Evolutionary conservation across 2,888 invertebrate genomes (phyloP).

Genomic region (Acrobasis consociella): DNA sequence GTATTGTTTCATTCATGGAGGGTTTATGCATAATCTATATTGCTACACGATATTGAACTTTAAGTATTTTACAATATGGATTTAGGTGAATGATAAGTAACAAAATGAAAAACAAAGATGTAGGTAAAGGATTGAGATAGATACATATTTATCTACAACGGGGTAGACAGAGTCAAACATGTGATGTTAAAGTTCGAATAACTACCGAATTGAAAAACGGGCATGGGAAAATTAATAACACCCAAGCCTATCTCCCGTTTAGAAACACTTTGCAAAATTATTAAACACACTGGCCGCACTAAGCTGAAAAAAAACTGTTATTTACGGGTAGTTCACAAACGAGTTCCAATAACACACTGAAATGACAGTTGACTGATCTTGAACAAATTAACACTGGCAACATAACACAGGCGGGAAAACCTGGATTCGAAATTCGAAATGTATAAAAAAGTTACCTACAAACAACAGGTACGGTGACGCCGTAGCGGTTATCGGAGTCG

Average conservation of each 20-base stretch:
- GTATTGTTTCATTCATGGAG: background rate
- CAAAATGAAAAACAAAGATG: background rate
- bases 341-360: background rate
- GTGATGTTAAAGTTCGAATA: too few species aligned
- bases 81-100: background rate
- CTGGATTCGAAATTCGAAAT: background rate
- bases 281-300: too few species aligned
- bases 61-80: background rate
- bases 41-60: constrained; percentile 7
- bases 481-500: constrained; percentile 71
- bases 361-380: background rate
- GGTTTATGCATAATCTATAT: background rate
- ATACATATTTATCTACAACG: too few species aligned
- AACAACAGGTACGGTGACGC: constrained; percentile 71
- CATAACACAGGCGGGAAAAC: background rate
- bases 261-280: too few species aligned
- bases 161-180: too few species aligned
- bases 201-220: too few species aligned
- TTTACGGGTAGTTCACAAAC: too few species aligned
- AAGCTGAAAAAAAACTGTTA: too few species aligned
- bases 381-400: constrained; percentile 3
- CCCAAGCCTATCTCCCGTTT: too few species aligned
- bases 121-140: background rate
- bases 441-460: constrained; percentile 56
- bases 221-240: too few species aligned